Evolutionary conservation across 2,797 vertebrate species (phyloP).

Genomic region (Myotis pilosus): DNA sequence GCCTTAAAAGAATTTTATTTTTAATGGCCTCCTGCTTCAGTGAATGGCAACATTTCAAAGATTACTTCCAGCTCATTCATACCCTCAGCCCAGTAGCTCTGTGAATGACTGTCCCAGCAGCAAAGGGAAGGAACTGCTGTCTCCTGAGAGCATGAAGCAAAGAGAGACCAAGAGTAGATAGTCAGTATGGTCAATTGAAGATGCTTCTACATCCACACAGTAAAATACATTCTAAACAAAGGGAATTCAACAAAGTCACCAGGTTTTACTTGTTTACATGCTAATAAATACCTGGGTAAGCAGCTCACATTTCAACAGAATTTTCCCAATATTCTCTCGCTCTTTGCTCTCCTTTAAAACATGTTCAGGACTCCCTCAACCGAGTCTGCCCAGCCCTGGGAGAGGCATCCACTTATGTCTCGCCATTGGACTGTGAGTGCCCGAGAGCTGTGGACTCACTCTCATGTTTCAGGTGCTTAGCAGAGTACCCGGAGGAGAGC

Average conservation of each 20-base stretch:
- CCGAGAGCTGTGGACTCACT: not conserved
- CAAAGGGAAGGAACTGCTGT: not conserved
- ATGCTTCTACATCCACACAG: not conserved
- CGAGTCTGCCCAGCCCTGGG: not conserved
- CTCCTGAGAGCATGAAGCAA: not conserved
- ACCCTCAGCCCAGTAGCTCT: not conserved
- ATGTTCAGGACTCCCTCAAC: not conserved
- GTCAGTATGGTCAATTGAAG: not conserved
- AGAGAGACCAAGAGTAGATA: not conserved
- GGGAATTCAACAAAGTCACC: not conserved
- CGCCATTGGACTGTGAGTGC: too few relatives aligned
- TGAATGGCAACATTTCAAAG: slow-evolving; percentile 25
- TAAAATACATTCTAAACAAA: not conserved
- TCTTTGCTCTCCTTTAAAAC: not conserved
- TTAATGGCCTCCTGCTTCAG: not conserved
- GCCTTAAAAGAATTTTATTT: not conserved
- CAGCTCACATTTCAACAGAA: not conserved
- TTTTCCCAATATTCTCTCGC: not conserved
- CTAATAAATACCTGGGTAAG: not conserved
- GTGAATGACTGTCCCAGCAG: not conserved
- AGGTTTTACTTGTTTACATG: not conserved
- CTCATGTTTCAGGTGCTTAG: not conserved
- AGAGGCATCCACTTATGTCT: not conserved
- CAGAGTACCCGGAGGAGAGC: not conserved
- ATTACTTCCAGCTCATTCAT: not conserved